Base-by-base conservation (phyloP, 2,888 invertebrate species). In the Fragum fragum region DNA sequence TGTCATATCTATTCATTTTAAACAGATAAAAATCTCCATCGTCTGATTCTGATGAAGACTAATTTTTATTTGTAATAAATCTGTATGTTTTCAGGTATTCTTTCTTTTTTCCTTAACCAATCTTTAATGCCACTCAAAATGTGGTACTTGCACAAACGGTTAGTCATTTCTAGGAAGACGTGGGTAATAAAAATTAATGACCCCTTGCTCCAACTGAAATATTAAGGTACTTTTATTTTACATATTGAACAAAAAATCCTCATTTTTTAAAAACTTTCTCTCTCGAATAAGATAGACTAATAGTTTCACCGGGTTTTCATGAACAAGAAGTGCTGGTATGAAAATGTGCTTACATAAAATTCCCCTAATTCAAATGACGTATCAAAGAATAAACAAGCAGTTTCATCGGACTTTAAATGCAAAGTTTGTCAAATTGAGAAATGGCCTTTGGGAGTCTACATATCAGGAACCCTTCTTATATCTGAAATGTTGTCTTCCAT, bases 211-310 rank as follows among this genome's bases (percentile, higher is more conserved):
- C 21, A 26, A 70, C 53, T 7, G 28, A n/a, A 1, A 53, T 21
- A 7, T 32, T 32, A 47, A 23, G 57, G 5, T 61, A 29, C 61
- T 73, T 73, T 7, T 1, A 6, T 63, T 52, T 61, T 0, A 73
- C n/a, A 14, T 42, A 7, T 2, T 63, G 42, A 18, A n/a, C n/a
- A 73, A n/a, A 73, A 73, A 73, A 11, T 61, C 42, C 21, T 73
- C 73, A 52, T 73, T 61, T 42, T 42, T 61, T 63, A 61, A 61
- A 59, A 72, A 72, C 26, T 72, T 72, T n/a, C 72, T 55, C 26
- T 72, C 59, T 11, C 57, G 72, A 1, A 72, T 23, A 55, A 72
- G 36, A 59, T 57, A 57, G 7, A 59, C 72, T 2, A 59, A 16
- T 1, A 26, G 72, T 2, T 57, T 72, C 1, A 72, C 39, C 3